phyloP scores from a whole-genome alignment of 2,888 invertebrate genomes.

The Sarcophaga caerulescens region DNA sequence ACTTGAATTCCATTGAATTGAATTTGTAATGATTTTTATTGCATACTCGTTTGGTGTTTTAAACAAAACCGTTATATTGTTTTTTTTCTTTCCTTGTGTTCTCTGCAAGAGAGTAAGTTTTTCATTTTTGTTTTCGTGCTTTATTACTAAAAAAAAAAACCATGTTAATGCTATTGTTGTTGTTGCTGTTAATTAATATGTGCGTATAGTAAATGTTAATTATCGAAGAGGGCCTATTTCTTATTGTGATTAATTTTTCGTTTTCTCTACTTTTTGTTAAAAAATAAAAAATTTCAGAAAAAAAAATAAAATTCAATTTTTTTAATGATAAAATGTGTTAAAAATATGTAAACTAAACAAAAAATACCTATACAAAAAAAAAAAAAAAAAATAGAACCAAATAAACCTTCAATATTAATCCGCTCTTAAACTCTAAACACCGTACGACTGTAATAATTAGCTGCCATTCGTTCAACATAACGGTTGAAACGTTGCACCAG shows the following conservation, averaged over 20 bases:
- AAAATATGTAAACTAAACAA: conserved; percentile 29
- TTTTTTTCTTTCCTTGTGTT: no score
- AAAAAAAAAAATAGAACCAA: not conserved
- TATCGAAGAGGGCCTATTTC: not conserved
- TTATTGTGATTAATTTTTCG: conserved; percentile 44
- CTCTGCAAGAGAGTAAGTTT: no score
- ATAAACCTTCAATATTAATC: conserved; percentile 38
- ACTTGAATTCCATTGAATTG: not conserved
- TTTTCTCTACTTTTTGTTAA: not conserved
- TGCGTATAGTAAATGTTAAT: no score
- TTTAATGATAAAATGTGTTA: conserved; percentile 52
- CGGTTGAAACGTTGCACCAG: conserved; percentile 8
- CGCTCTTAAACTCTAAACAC: conserved; percentile 1
- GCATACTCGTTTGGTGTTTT: no score
- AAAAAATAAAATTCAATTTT: no score
- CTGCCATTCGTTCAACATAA: not conserved
- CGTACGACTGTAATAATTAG: not conserved
- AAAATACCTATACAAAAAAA: no score
- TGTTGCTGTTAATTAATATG: conserved; percentile 17
- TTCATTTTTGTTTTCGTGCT: no score
- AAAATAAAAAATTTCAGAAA: not conserved
- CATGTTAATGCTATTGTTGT: not conserved
- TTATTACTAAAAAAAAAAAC: no score
- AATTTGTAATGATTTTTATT: no score
- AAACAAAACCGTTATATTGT: no score